phyloP scores from a whole-genome alignment of 2,797 vertebrate genomes.

The Channallabes apus region DNA sequence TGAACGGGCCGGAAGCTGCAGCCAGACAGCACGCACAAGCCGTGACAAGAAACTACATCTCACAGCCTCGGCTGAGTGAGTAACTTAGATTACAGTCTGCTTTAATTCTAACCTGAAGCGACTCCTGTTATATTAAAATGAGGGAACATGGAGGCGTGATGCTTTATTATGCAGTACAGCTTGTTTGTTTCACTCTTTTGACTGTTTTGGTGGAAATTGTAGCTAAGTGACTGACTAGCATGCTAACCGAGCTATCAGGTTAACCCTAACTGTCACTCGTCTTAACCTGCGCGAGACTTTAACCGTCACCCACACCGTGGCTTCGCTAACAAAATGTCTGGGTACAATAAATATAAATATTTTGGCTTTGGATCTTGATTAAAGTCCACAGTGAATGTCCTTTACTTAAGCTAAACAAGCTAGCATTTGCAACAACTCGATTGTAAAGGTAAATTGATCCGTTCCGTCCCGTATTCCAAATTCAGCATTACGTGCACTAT shows the following conservation, averaged over 20 bases:
- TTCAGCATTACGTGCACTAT: neutral
- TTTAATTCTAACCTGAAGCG: conserved; percentile 27
- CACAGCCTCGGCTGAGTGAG: conserved; percentile 81
- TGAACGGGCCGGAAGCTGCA: conserved; percentile 71
- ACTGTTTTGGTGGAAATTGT: too few species aligned
- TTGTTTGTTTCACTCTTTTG: neutral
- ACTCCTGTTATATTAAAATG: neutral
- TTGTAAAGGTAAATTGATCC: conserved; percentile 7
- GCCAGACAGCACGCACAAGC: conserved; percentile 77
- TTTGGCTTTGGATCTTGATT: neutral
- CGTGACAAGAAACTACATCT: conserved; percentile 81
- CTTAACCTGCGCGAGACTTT: neutral
- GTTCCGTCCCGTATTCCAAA: neutral
- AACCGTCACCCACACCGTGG: neutral
- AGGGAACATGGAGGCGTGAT: neutral
- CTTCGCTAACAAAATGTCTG: neutral
- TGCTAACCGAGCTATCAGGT: conserved; percentile 14
- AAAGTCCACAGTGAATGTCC: too few species aligned
- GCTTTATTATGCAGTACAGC: too few species aligned
- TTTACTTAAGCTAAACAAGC: neutral
- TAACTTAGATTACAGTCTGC: conserved; percentile 14
- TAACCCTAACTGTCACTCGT: neutral
- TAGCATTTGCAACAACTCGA: neutral
- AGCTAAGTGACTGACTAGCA: neutral
- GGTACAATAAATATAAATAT: neutral